These are phyloP conservation scores for Colaptes auratus DNA, from an alignment of 2,113 vertebrate genomes.

Conservation along the genomic window DNA sequence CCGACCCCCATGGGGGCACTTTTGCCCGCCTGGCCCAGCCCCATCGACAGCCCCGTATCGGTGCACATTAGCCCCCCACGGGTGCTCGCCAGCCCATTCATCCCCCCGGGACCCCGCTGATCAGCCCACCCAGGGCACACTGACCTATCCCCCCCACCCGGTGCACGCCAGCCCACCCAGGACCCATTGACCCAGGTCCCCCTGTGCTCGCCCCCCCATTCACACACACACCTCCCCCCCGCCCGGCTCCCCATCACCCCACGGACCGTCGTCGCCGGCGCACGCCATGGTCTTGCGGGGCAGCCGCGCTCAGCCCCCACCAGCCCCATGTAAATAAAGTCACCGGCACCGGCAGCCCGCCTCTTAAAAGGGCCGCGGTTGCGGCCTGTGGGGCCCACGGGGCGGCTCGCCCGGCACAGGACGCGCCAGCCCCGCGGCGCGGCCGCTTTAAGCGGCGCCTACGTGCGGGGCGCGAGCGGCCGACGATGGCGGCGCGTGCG, in stretches of 20 bases:
- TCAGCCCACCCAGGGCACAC: not conserved
- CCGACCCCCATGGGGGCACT: not conserved
- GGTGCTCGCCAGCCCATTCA: no score
- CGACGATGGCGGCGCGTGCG: not conserved
- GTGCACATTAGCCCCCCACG: no score
- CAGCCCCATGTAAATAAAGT: slow-evolving; percentile 12
- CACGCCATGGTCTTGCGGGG: not conserved
- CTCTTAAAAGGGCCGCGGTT: not conserved
- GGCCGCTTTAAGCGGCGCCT: slow-evolving; percentile 25
- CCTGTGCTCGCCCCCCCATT: no score
- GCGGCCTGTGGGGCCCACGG: not conserved
- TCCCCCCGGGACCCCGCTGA: no score
- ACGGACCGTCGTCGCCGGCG: not conserved
- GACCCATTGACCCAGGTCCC: not conserved
- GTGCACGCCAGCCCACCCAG: not conserved
- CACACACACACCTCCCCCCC: not conserved
- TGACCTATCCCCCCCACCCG: no score
- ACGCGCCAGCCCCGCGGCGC: not conserved
- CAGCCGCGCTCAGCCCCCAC: not conserved
- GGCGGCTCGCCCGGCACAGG: not conserved
- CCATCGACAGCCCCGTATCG: no score
- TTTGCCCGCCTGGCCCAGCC: no score
- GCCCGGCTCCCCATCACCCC: not conserved
- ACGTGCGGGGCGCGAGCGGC: not conserved
- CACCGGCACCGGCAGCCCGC: not conserved